These are phyloP conservation scores for Smutsia gigantea DNA, from an alignment of 2,797 vertebrate species.

Conservation along the genomic window DNA sequence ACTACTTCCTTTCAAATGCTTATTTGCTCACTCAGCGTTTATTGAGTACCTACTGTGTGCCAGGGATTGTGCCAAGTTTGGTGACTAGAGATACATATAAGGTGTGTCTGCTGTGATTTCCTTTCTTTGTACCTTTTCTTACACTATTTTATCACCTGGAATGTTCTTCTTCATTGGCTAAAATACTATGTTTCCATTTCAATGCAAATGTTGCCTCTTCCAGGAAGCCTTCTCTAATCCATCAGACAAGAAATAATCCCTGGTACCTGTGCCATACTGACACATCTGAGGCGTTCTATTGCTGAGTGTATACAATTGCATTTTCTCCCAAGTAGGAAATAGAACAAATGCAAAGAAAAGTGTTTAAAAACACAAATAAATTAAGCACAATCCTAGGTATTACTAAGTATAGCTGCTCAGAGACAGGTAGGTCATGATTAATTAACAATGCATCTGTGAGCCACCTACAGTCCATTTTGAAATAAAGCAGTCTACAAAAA, in stretches of 20 bases:
- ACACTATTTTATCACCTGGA: background rate
- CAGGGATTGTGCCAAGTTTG: background rate
- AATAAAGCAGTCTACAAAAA: slow-evolving; percentile 28
- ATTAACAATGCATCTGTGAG: slow-evolving; percentile 7
- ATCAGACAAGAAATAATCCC: background rate
- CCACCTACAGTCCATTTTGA: background rate
- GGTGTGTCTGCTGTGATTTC: background rate
- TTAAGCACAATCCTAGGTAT: background rate
- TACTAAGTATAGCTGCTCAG: slow-evolving; percentile 53
- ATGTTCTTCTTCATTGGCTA: background rate
- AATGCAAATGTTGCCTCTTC: background rate
- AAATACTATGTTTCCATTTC: background rate
- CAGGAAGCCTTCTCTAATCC: background rate
- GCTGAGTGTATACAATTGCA: background rate
- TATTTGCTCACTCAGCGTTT: background rate
- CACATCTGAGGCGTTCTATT: rapidly evolving
- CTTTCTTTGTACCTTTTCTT: background rate
- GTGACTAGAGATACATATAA: background rate
- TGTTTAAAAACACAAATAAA: slow-evolving; percentile 33
- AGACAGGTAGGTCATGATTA: slow-evolving; percentile 42
- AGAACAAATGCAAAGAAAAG: background rate
- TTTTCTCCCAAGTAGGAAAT: background rate
- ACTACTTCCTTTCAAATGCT: background rate
- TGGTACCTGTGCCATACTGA: background rate
- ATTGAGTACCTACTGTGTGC: background rate